A percentile compares a stretch with the other conserved stretches of the same genome.
These are phyloP conservation scores for Peribatodes rhomboidaria DNA, from an alignment of 2,888 invertebrate species.

Conservation along the genomic window DNA sequence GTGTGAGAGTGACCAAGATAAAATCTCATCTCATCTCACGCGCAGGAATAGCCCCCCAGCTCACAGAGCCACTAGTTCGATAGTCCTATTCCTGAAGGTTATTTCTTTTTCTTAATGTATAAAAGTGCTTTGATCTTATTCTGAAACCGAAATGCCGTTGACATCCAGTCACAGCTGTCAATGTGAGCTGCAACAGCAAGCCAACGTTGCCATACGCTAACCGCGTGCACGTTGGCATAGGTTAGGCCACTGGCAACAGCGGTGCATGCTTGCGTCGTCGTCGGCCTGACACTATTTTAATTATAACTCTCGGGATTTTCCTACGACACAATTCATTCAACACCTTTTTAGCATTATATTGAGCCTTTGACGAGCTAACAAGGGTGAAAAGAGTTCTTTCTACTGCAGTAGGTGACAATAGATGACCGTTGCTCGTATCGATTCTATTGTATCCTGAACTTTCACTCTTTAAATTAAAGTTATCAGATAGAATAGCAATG, in stretches of 20 bases:
- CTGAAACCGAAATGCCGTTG: too few relatives aligned
- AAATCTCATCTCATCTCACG: too few relatives aligned
- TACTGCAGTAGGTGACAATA: too few relatives aligned
- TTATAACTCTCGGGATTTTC: slow-evolving; percentile 31
- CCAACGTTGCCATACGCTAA: slow-evolving; percentile 14
- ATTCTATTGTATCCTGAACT: too few relatives aligned
- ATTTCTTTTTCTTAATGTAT: neutral
- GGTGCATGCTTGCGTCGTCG: slow-evolving; percentile 34
- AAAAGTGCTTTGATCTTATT: neutral
- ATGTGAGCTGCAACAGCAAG: slow-evolving; percentile 14
- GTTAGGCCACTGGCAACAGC: slow-evolving; percentile 53
- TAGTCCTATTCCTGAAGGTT: too few relatives aligned
- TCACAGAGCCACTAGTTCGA: too few relatives aligned
- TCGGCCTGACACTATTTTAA: slow-evolving; percentile 22
- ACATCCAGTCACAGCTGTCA: slow-evolving; percentile 8
- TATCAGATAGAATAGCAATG: too few relatives aligned
- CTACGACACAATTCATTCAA: slow-evolving; percentile 28
- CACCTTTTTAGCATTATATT: slow-evolving; percentile 1
- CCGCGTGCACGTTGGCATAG: slow-evolving; percentile 51
- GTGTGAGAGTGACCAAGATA: too few relatives aligned
- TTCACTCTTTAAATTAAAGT: too few relatives aligned
- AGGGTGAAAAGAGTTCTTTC: neutral
- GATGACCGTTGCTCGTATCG: too few relatives aligned
- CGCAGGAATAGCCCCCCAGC: too few relatives aligned
- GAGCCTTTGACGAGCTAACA: neutral